Evolutionary conservation across 2,113 vertebrate species (phyloP).

Genomic region (Bambusicola thoracicus): DNA sequence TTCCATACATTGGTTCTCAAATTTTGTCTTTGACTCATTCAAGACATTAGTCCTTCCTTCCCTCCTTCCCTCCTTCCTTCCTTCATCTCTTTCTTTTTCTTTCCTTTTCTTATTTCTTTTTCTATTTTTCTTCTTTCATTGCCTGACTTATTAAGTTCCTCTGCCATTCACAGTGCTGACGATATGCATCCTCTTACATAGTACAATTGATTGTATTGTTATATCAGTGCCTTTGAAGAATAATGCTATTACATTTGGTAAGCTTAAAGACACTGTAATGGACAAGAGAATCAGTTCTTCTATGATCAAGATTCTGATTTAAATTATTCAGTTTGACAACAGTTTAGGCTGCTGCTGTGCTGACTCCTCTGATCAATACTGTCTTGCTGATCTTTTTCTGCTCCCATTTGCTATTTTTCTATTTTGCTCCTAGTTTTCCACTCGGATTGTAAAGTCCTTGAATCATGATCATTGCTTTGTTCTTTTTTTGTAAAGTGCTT

Average conservation of each 20-base stretch:
- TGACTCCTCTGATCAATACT: slow-evolving; percentile 52
- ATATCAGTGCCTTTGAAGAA: slow-evolving; percentile 8
- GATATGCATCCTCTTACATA: neutral
- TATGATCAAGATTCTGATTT: slow-evolving; percentile 35
- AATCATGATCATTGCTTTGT: neutral
- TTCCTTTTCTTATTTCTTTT: no score
- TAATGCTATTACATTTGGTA: neutral
- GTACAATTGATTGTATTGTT: slow-evolving; percentile 24
- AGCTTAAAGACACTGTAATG: slow-evolving; percentile 7
- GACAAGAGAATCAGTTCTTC: slow-evolving; percentile 2
- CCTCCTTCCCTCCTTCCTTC: neutral
- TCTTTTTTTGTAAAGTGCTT: slow-evolving; percentile 19
- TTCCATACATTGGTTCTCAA: neutral
- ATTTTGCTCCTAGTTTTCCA: slow-evolving; percentile 36
- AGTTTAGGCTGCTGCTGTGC: slow-evolving; percentile 48
- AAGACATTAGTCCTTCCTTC: neutral
- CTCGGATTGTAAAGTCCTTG: slow-evolving; percentile 37
- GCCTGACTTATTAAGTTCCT: neutral
- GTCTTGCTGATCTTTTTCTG: neutral
- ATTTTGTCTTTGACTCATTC: neutral
- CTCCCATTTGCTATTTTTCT: slow-evolving; percentile 38
- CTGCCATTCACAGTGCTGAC: slow-evolving; percentile 4
- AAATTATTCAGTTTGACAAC: slow-evolving; percentile 65
- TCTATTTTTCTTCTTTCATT: neutral
- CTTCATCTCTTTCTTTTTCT: neutral